These are phyloP conservation scores for Eriosoma lanigerum DNA, from an alignment of 1,140 invertebrate genomes.

Conservation along the genomic window DNA sequence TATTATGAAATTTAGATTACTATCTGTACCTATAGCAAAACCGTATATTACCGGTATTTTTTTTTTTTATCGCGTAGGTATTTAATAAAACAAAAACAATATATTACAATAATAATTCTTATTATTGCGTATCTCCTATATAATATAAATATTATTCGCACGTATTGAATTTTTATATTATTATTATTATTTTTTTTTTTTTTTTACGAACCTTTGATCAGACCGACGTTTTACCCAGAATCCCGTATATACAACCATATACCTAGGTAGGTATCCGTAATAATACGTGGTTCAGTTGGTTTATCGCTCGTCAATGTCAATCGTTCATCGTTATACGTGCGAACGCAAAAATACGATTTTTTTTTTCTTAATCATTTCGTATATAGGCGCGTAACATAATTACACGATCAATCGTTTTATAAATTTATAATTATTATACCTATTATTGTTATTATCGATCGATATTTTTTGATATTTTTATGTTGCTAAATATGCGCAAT, in stretches of 20 bases:
- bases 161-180: too few relatives aligned
- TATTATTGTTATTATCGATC: too few relatives aligned
- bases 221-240: slow-evolving; percentile 15
- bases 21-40: background rate
- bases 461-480: too few relatives aligned
- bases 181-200: background rate
- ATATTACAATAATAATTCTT: background rate
- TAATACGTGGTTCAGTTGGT: background rate
- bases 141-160: too few relatives aligned
- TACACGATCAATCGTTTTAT: too few relatives aligned
- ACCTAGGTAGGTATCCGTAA: too few relatives aligned
- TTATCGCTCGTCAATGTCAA: slow-evolving; percentile 29
- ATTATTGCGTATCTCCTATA: background rate
- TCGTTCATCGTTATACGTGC: too few relatives aligned
- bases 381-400: background rate
- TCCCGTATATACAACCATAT: background rate
- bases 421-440: too few relatives aligned
- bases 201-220: slow-evolving; percentile 18
- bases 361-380: background rate
- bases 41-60: background rate
- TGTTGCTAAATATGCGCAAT: too few relatives aligned
- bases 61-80: too few relatives aligned
- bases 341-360: background rate
- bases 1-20: too few relatives aligned
- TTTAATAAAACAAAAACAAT: background rate